A percentile compares a stretch with the other conserved stretches of the same genome.
Conservation (phyloP, 2,113 vertebrate genomes). For the Saimiri boliviensis region DNA sequence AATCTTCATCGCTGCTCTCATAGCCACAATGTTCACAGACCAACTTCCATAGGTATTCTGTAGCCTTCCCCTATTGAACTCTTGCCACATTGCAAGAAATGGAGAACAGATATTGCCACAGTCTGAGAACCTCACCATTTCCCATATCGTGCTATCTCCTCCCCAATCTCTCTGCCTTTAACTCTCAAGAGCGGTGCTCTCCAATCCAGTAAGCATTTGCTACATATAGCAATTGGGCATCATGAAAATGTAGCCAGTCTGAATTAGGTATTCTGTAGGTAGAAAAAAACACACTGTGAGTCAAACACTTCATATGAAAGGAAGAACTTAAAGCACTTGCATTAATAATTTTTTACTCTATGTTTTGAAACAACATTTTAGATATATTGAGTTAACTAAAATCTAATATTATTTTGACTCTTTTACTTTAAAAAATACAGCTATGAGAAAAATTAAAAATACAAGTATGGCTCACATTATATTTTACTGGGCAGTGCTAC, state of each 20-base stretch:
- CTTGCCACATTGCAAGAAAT: not conserved
- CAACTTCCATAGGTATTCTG: not conserved
- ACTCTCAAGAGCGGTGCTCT: not conserved
- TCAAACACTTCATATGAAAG: not conserved
- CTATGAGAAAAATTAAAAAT: not conserved
- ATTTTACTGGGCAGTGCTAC: not conserved
- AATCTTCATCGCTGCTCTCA: not conserved
- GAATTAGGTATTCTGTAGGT: not conserved
- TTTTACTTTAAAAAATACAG: not conserved
- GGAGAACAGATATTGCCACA: not conserved
- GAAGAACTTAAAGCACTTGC: not conserved
- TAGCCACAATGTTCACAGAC: not conserved
- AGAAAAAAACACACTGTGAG: not conserved
- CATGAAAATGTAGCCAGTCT: not conserved
- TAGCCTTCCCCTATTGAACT: not conserved
- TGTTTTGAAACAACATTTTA: not conserved
- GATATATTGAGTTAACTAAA: not conserved
- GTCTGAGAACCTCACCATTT: not conserved
- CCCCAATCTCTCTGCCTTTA: not conserved
- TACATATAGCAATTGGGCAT: not conserved
- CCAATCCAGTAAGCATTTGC: too few relatives aligned
- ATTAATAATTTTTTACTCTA: not conserved
- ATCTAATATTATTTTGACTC: conserved; percentile 7
- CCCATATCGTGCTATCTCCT: not conserved
- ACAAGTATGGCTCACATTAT: not conserved